Base-by-base conservation (phyloP, 2,888 invertebrate species). In the Sipunculus nudus region DNA sequence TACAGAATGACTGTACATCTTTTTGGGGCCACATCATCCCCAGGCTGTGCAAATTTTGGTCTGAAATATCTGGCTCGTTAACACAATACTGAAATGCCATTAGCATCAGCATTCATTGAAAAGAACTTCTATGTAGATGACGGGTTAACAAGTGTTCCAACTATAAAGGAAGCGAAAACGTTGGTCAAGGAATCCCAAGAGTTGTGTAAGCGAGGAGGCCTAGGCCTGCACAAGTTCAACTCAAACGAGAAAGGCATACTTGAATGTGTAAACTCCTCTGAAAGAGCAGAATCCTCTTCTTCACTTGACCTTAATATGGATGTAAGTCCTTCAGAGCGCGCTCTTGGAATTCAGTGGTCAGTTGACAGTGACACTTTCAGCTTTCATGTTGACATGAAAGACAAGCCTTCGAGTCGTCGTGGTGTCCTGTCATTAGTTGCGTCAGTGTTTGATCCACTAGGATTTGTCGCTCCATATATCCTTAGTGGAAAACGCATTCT, bases 191-290 rank as follows among this genome's bases (percentile, higher is more conserved):
- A 52, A 25, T 16, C 46, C 19, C 28, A 40, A 50, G 28, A 32
- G 2, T 26, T 66, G 39, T 55, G 59, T 26, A 52, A 28, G 3
- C 40, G 52, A 35, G 69, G 63, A 10, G 63, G 64, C 4, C 5
- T 70, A 58, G 26, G 56, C 3, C 40, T 72, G 1, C 45, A 59
- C 38, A 68, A 71, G 41, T 71, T 68, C 59, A 16, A 70, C 5
- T 57, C 54, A 6, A 64, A 62, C 26, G 45, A 47, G 23, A 53
- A 47, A 25, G 43, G 63, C 23, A 65, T 71, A 2, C 57, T 73
- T 39, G 23, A 50, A 5, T 39, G 60, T 2, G 59, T 71, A 25
- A 63, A 67, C 4, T 16, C 3, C 5, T 23, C 25, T 21, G 61
- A 71, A 6, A 43, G 67, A 43, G 54, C 55, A 3, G 54, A 49